A percentile compares a stretch with the other conserved stretches of the same genome.
Conservation (phyloP, 2,888 invertebrate species). For the Bugulina stolonifera region DNA sequence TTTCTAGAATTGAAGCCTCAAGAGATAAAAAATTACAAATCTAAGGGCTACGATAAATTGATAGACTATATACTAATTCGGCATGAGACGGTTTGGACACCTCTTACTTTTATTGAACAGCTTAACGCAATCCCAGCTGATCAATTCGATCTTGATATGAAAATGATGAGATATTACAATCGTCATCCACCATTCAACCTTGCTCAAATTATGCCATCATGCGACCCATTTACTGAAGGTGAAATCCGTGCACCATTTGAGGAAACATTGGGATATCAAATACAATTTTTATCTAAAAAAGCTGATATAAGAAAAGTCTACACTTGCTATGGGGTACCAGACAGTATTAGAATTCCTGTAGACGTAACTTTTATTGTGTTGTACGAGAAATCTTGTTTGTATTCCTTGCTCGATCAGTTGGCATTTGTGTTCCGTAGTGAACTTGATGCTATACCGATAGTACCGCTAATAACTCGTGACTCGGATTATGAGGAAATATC, state of each 20-base stretch:
- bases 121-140: not conserved
- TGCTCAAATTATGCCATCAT: not conserved
- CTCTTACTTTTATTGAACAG: not conserved
- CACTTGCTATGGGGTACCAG: not conserved
- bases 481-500: not conserved
- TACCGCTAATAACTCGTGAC: not conserved
- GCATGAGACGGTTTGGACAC: not conserved
- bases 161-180: not conserved
- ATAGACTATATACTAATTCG: not conserved
- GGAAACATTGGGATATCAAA: not conserved
- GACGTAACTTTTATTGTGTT: not conserved
- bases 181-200: not conserved
- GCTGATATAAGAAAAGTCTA: not conserved
- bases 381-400: not conserved
- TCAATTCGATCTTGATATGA: not conserved
- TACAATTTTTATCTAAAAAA: not conserved
- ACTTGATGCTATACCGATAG: conserved; percentile 1
- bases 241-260: not conserved
- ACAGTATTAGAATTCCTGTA: not conserved
- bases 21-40: not conserved
- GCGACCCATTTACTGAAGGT: not conserved
- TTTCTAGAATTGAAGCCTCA: not conserved
- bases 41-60: not conserved
- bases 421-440: not conserved
- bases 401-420: conserved; percentile 13